Evolutionary conservation across 2,797 vertebrate species (phyloP), one percentile per base, ranked within the genome.

Genomic region (Hephaestus fuliginosus): DNA sequence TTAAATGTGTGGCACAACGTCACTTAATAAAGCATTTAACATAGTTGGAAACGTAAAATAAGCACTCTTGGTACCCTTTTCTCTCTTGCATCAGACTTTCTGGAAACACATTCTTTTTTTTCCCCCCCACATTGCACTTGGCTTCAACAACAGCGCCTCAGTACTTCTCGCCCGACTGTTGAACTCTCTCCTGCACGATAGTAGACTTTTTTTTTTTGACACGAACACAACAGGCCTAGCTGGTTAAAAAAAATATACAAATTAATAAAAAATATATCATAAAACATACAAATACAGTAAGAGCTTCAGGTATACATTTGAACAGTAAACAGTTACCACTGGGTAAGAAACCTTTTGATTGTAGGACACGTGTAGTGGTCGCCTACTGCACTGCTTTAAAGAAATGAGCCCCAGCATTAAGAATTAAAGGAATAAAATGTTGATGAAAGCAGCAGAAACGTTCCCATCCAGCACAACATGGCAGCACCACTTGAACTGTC

Each of bases 281-380:
- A 88, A 89, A 93, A 87, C 85, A 85, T 87, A 92, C 64, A 89
- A 92, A 90, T 67, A 88, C 78, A 91, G 78, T 92, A 92, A 93
- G 87, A 94, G 91, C 90, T 71, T 92, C 83, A 58, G 93, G 92
- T 91, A 81, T 86, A 91, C 76, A 78, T 87, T 41, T 84, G 74
- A 89, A 90, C 83, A 86, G 86, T 86, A 88, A 93, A 92, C 91
- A 84, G 68, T 88, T 79, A 89, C 76, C 74, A 72, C 71, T 52
- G 64, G 85, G 76, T 85, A 66, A 76, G 80, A 86, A 85, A 63
- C 70, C 0, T 67, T 68, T 61, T 83, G 87, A 93, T 92, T 91
- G 89, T 83, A 84, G 57, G 67, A 81, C 33, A 20, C 39, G 70
- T 69, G 76, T 67, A 22, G 65, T 18, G 69, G 69, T 46, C 13